Evolutionary conservation across 2,888 invertebrate genomes (phyloP).

Genomic region (Coelogynopora nodosa): DNA sequence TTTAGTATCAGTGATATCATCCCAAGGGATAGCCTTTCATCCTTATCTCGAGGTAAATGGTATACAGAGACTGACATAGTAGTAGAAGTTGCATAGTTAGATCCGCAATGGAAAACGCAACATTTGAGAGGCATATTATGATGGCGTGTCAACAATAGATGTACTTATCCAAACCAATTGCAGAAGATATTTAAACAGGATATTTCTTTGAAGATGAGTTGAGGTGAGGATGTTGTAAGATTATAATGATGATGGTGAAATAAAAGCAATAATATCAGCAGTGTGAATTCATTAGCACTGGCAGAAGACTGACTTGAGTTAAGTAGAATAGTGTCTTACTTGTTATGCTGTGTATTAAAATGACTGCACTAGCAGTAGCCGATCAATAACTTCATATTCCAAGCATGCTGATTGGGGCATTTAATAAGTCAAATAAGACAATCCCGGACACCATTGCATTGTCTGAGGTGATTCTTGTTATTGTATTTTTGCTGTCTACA

Average conservation of each 20-base stretch:
- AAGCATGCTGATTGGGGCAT: slow-evolving; percentile 7
- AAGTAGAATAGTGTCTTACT: slow-evolving; percentile 20
- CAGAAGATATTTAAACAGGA: slow-evolving; percentile 26
- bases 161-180: neutral
- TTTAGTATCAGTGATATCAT: neutral
- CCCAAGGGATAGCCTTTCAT: slow-evolving; percentile 16
- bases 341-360: neutral
- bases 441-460: slow-evolving; percentile 5
- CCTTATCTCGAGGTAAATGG: slow-evolving; percentile 30
- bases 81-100: slow-evolving; percentile 12
- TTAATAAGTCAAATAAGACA: slow-evolving; percentile 16
- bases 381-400: slow-evolving; percentile 20
- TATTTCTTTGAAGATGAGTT: slow-evolving; percentile 27
- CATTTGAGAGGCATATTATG: slow-evolving; percentile 30
- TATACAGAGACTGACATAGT: neutral
- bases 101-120: slow-evolving; percentile 22
- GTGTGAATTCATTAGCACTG: neutral
- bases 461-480: slow-evolving; percentile 22
- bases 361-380: slow-evolving; percentile 6
- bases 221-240: slow-evolving; percentile 28
- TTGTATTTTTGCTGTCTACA: neutral
- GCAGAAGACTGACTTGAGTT: slow-evolving; percentile 11
- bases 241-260: slow-evolving; percentile 27
- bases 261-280: slow-evolving; percentile 5
- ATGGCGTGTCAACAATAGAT: neutral